Percentiles rank a stretch among this genome's conserved stretches.
Evolutionary conservation across 2,113 vertebrate genomes (phyloP).

Genomic region (Laterallus jamaicensis): DNA sequence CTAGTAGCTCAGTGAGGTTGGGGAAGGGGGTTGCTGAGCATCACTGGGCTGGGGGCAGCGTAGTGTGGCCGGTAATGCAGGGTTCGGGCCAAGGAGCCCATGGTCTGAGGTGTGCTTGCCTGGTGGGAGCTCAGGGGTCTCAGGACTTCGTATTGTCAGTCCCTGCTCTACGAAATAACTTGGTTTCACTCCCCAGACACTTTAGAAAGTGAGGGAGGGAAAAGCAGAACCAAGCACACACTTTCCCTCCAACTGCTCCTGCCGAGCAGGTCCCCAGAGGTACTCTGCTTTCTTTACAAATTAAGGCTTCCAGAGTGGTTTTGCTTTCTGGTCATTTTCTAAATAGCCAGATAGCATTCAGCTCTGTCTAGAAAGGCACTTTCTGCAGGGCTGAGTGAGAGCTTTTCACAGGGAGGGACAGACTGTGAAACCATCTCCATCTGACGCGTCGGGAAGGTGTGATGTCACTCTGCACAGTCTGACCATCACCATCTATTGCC

Average conservation of each 20-base stretch:
- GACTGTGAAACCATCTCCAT: neutral
- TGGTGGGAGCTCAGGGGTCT: neutral
- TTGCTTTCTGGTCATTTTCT: neutral
- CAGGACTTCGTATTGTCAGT: neutral
- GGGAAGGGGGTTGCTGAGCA: neutral
- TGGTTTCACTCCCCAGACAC: neutral
- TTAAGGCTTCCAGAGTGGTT: neutral
- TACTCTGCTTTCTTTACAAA: neutral
- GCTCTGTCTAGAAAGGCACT: neutral
- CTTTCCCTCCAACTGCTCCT: neutral
- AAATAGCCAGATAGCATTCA: neutral
- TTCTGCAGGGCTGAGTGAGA: neutral
- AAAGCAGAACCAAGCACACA: neutral
- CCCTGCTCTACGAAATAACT: neutral
- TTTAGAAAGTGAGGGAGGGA: neutral
- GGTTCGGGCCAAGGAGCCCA: neutral
- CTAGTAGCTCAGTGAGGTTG: neutral
- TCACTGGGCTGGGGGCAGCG: accelerated
- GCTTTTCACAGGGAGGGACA: neutral
- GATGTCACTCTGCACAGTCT: neutral
- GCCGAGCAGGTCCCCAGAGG: neutral
- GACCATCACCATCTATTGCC: neutral
- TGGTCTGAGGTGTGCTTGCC: accelerated
- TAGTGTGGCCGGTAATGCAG: neutral
- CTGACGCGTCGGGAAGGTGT: neutral